Base-by-base conservation (phyloP, 2,888 invertebrate genomes). In the Tipula helvola region DNA sequence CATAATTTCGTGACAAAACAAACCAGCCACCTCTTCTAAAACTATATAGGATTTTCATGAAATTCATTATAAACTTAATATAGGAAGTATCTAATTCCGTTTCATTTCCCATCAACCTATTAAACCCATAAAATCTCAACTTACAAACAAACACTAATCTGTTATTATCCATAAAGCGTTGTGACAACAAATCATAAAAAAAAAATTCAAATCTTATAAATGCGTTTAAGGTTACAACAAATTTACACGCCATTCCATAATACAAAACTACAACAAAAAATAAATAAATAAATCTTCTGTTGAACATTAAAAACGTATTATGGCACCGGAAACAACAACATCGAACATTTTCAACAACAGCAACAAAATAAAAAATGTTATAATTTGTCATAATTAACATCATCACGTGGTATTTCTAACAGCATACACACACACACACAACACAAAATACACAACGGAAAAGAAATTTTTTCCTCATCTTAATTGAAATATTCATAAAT, bases 381-480 rank as follows among this genome's bases (percentile, higher is more conserved):
- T 71, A 71, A 71, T 71, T 71, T 71, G 71, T 71, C 71, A 71
- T 71, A 71, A 71, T 71, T 71, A 71, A 71, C 71, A 71, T 71
- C 71, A 71, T 71, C 71, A 71, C 71, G 71, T 71, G 71, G 71
- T 71, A 71, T 71, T 71, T 71, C 8, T 71, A 71, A 28, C 71
- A 71, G 2, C 28, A 71, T 28, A 28, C 28, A 28, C 12, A 28
- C 71, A 52, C 3, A 52, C n/a, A n/a, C n/a, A n/a, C n/a, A n/a
- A n/a, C n/a, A n/a, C n/a, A 52, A 44, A n/a, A 57, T 2, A 57
- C 18, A 57, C 7, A 71, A 71, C 71, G 71, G 71, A 71, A 71
- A 71, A 28, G 28, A 71, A 71, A 28, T 28, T 71, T 28, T 71
- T 71, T 28, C 28, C 28, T 71, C 71, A 28, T 28, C 71, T 71